phyloP scores from a whole-genome alignment of 1,140 invertebrate species.

The Pomacea maculata region DNA sequence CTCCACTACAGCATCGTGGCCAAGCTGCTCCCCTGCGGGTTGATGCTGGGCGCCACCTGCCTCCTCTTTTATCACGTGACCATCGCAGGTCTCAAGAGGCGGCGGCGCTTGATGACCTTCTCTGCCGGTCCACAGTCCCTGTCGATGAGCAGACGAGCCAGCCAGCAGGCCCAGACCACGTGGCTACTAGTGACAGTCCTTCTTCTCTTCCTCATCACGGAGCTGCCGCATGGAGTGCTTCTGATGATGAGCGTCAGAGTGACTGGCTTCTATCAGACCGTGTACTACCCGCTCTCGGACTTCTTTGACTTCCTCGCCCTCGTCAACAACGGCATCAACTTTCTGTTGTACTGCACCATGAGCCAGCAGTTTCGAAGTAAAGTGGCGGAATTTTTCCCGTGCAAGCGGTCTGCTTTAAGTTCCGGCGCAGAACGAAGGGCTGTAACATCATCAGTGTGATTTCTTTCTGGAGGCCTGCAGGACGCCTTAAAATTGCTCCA shows the following conservation, averaged over 20 bases:
- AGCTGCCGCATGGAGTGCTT: slow-evolving; percentile 76
- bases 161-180: slow-evolving; percentile 73
- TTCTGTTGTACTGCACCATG: slow-evolving; percentile 93
- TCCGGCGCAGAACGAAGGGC: too few relatives aligned
- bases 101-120: slow-evolving; percentile 53
- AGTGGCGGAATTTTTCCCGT: slow-evolving; percentile 67
- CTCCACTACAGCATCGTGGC: slow-evolving; percentile 55
- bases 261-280: slow-evolving; percentile 50
- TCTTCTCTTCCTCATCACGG: slow-evolving; percentile 85
- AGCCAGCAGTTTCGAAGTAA: slow-evolving; percentile 88
- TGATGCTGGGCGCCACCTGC: slow-evolving; percentile 66
- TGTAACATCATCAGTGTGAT: slow-evolving; percentile 44
- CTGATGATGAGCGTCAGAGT: slow-evolving; percentile 51
- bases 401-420: too few relatives aligned
- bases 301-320: slow-evolving; percentile 90
- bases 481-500: not conserved
- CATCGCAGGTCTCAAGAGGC: slow-evolving; percentile 48
- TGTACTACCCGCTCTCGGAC: slow-evolving; percentile 77
- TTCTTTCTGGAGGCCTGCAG: not conserved
- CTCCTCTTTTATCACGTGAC: slow-evolving; percentile 64
- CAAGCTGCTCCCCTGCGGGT: slow-evolving; percentile 66
- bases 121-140: slow-evolving; percentile 59
- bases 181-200: slow-evolving; percentile 56
- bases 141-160: too few relatives aligned
- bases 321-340: slow-evolving; percentile 90